Evolutionary conservation across 1,140 invertebrate genomes (phyloP), one percentile per base, ranked within the genome.

Genomic region (Drosophila suzukii): DNA sequence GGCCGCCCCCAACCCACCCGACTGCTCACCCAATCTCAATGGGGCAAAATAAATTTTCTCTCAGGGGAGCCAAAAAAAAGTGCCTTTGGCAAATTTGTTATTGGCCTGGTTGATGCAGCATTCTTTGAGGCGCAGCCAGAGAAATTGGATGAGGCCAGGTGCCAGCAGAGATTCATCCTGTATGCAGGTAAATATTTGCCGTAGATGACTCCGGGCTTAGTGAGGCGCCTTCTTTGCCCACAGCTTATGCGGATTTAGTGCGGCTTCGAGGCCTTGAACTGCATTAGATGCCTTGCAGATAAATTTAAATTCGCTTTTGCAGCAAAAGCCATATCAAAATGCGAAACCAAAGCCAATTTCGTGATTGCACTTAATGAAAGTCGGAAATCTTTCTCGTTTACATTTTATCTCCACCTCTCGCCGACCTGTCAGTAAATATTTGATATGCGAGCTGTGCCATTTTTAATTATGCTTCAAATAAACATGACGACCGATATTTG

Each of bases 401-500:
- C 20, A 49, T 46, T 47, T 59, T 11, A n/a, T 36, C 36, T 12
- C n/a, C 27, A 17, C 20, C 43, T 30, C 27, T 32, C 30, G 34
- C 20, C 32, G 11, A 44, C 11, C 41, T 75, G 46, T 75, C 39
- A 49, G 49, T 75, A 49, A 75, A 75, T 50, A 58, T 75, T 75
- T 58, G 36, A 75, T 49, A 39, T 44, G 41, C 27, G 12, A 75
- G 53, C 34, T 61, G 56, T 41, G 54, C 46, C 24, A 30, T 47
- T 78, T 86, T 85, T 82, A 85, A 85, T 86, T 86, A 85, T 86
- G 65, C 55, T 44, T 59, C 44, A 71, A 75, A 88, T 71, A 85
- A 86, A 86, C 65, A 68, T 59, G 63, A 38, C 50, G 32, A 51
- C 74, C 65, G 49, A 67, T 75, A 60, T 72, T 82, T 46, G 67